Base-by-base conservation (phyloP, 1,140 invertebrate genomes). In the Lepidurus couesii region DNA sequence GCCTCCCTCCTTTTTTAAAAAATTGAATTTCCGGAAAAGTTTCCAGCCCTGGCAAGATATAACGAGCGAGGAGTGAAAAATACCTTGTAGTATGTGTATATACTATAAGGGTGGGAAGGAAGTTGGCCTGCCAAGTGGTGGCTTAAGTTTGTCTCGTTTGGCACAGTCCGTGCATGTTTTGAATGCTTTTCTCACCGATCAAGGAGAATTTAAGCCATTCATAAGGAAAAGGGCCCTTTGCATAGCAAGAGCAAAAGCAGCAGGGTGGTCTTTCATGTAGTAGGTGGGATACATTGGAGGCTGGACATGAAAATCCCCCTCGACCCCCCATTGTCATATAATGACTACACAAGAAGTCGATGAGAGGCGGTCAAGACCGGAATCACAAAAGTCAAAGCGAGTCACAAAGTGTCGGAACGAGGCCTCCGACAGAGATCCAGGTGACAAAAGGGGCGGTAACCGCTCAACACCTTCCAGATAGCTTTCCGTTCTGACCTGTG, bases 341-440 rank as follows among this genome's bases (percentile, higher is more conserved):
- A 65, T 65, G 53, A 65, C 53, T 65, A 13, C 21, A 65, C 53
- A 65, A 65, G 53, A 65, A 65, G 53, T 65, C 53, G 53, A 65
- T 65, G 53, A 65, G 53, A 65, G 53, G 53, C 53, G 53, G 53
- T 65, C 53, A 65, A 65, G 53, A 65, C 53, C 53, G 16, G 53
- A 65, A 65, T 65, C 53, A 65, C 53, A 65, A 65, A 65, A 65
- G 53, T 47, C 45, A 47, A 47, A 47, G 45, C 45, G 10, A 47
- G 45, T 65, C 53, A 65, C 53, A 65, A 65, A 65, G 53, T 65
- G 53, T 65, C 53, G 53, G 53, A 65, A 65, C 53, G 53, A 65
- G 53, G 21, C 53, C 53, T n/a, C 53, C 53, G 53, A 65, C 53
- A n/a, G 53, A 65, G 53, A 65, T 65, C n/a, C 53, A 65, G 53